These are phyloP conservation scores for Oophaga sylvatica DNA, from an alignment of 2,797 vertebrate species.

Conservation along the genomic window DNA sequence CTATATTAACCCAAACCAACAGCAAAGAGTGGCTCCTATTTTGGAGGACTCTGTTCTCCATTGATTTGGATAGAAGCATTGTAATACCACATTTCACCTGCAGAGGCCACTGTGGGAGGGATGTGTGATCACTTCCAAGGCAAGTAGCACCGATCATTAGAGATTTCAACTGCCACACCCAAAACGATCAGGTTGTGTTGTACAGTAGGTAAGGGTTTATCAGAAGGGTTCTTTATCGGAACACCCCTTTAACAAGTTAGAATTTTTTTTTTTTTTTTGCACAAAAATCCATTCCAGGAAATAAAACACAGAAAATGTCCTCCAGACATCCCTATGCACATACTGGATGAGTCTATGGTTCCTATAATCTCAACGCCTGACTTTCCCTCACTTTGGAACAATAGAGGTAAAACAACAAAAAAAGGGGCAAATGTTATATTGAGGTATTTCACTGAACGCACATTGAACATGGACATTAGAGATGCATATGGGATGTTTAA, in stretches of 20 bases:
- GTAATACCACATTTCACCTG: not conserved
- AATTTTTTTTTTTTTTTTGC: not conserved
- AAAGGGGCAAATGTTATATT: constrained; percentile 8
- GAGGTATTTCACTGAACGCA: constrained; percentile 17
- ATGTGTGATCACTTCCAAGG: not conserved
- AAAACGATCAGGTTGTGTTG: not conserved
- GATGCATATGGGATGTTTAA: constrained; percentile 3
- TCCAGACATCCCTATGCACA: not conserved
- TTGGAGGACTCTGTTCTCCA: not conserved
- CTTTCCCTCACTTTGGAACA: not conserved
- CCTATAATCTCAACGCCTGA: not conserved
- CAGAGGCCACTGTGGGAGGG: not conserved
- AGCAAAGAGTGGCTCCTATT: not conserved
- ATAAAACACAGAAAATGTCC: constrained; percentile 14
- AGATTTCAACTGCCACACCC: not conserved
- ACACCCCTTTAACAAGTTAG: not conserved
- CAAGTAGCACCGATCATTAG: not conserved
- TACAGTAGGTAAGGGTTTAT: not conserved
- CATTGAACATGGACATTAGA: constrained; percentile 16
- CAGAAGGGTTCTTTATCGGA: not conserved
- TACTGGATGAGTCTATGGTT: not conserved
- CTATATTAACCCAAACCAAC: not conserved
- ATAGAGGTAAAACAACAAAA: not conserved
- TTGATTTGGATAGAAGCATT: not conserved
- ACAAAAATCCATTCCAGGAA: not conserved